Evolutionary conservation across 2,797 vertebrate species (phyloP).

Genomic region (Anisognathus igniventris): DNA sequence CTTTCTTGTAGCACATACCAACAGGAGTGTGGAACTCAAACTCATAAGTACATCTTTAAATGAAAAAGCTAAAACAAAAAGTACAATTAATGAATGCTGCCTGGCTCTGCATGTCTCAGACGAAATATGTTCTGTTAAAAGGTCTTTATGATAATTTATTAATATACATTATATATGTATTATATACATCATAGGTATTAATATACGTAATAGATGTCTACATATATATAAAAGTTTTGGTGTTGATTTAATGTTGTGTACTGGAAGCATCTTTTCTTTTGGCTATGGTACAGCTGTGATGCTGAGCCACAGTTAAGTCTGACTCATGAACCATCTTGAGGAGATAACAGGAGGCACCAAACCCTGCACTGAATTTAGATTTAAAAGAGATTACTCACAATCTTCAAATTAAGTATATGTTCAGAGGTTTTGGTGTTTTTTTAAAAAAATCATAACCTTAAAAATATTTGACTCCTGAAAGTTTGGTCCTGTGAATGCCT

Average conservation of each 20-base stretch:
- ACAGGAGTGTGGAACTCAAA: not conserved
- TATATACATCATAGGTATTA: not conserved
- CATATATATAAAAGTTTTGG: not conserved
- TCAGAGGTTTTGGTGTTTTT: not conserved
- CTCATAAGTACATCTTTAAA: fast-evolving
- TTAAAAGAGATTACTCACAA: not conserved
- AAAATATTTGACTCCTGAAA: not conserved
- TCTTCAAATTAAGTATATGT: not conserved
- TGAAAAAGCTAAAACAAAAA: not conserved
- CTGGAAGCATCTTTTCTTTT: not conserved
- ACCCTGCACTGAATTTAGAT: not conserved
- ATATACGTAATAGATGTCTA: not conserved
- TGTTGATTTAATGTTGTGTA: not conserved
- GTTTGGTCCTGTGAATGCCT: not conserved
- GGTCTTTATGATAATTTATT: not conserved
- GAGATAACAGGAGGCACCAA: not conserved
- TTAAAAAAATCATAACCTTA: not conserved
- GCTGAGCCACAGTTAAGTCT: not conserved
- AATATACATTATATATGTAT: not conserved
- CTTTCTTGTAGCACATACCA: not conserved
- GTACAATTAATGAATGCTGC: not conserved
- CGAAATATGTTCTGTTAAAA: not conserved
- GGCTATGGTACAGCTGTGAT: not conserved
- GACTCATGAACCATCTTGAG: not conserved
- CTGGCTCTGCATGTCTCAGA: not conserved